These are phyloP conservation scores for Plusia festucae DNA, from an alignment of 2,888 invertebrate species.

Conservation along the genomic window DNA sequence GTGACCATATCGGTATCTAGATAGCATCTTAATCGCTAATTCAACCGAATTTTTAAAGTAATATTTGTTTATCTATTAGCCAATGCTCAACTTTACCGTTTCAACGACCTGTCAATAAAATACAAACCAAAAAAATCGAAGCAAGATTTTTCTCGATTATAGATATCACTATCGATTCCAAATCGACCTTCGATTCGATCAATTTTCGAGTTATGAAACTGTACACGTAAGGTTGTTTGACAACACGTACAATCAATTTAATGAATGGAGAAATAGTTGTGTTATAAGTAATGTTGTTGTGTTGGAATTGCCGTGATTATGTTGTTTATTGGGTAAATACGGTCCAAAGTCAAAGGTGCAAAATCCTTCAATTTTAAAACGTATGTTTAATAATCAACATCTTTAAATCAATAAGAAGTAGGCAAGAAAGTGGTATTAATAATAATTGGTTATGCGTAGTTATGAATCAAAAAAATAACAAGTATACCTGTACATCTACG, in stretches of 20 bases:
- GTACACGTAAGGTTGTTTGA: constrained; percentile 66
- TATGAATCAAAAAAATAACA: too few species aligned
- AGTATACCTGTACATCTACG: too few species aligned
- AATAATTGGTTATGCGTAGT: background rate
- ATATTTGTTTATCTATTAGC: constrained; percentile 34
- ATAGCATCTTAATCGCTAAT: constrained; percentile 46
- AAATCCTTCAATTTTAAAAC: too few species aligned
- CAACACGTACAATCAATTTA: constrained; percentile 28
- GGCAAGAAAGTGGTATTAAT: too few species aligned
- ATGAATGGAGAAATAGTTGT: constrained; percentile 36
- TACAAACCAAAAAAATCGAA: constrained; percentile 43
- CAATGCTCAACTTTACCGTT: constrained; percentile 45
- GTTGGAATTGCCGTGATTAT: too few species aligned
- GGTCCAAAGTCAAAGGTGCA: too few species aligned
- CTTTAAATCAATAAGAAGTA: too few species aligned
- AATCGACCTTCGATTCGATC: constrained; percentile 65
- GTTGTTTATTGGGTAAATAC: too few species aligned
- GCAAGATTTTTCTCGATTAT: constrained; percentile 58
- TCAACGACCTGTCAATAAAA: constrained; percentile 58
- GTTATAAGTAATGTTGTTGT: too few species aligned
- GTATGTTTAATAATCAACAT: too few species aligned
- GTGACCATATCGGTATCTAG: constrained; percentile 5
- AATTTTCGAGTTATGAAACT: constrained; percentile 69
- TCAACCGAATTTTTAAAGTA: constrained; percentile 43
- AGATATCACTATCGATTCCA: constrained; percentile 51